Base-by-base conservation (phyloP, 2,888 invertebrate species). In the Pachliopta kotzebuea region DNA sequence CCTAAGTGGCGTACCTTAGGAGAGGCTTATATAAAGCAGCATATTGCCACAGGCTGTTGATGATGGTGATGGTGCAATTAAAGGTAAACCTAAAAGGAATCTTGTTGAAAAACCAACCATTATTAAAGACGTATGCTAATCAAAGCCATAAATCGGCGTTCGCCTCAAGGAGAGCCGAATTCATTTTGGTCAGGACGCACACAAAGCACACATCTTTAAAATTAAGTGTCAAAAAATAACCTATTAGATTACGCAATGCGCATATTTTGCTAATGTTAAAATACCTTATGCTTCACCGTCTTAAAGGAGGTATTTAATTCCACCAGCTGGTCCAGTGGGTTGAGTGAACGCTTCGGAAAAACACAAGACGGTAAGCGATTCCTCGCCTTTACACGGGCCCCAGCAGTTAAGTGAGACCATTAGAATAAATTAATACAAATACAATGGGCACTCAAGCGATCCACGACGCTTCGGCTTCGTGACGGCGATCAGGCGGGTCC, bases 351-450 rank as follows among this genome's bases (percentile, higher is more conserved):
- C 9, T 42, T 23, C 7, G 24, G 57, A 42, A 57, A 57, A 37
- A 57, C 42, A 4, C 6, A 18, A 17, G 23, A 23, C 56, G 17
- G 21, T 56, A 31, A 55, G 21, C 56, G 24, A 56, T 61, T 45
- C 55, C 49, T 21, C 49, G 29, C 45, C 61, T 29, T 20, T 49
- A 54, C 49, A 61, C 21, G 61, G n/a, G 21, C 42, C 49, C 24
- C 49, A 49, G 56, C 61, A 61, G 61, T 61, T 56, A 61, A 61
- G 24, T 56, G 23, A 26, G 21, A 61, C 61, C 56, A 61, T 61
- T 49, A 61, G 55, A 49, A 61, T 56, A 55, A 61, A 61, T 61
- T 61, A 61, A 56, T 55, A 45, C 45, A 56, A 45, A 61, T 61
- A 56, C 56, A 49, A 61, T 55, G 56, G 56, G 37, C 56, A 26